Evolutionary conservation across 2,113 vertebrate genomes (phyloP), one percentile per base, ranked within the genome.

Genomic region (Zapus hudsonius): DNA sequence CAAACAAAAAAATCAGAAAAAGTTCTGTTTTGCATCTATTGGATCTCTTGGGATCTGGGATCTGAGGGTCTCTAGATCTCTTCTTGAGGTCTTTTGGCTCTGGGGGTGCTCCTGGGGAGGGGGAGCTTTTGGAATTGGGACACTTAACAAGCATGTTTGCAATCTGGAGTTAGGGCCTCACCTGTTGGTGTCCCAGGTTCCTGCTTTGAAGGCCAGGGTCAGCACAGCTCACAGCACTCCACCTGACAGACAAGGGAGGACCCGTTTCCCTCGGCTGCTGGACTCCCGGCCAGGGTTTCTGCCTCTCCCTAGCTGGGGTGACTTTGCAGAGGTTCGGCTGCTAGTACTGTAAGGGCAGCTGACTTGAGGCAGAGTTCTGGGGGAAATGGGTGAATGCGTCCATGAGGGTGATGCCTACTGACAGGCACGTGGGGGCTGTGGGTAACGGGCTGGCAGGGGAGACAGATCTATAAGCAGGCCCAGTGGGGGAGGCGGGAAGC

Each of bases 231-330:
- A 23, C 0, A 9, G n/a, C 5, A 0, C 12, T 36, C 13, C 20
- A 8, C 1, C 27, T 2, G 8, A 70, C 17, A 66, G 44, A 15
- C 16, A 1, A 2, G 42, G 27, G n/a, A 38, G 84, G 22, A 5
- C 55, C 55, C 42, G 66, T 91, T 89, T 76, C 59, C 91, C 63
- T 7, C 55, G 84, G n/a, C 38, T 7, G 8, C 91, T 27, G 69
- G 70, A 89, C 69, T 96, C 93, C 82, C 27, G 36, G 78, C 95
- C 87, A 25, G 91, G 91, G 94, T 94, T 96, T 94, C 80, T 29
- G 66, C 85, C 25, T 95, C 33, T 92, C 91, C 89, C 73, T 84
- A n/a, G 31, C 78, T 55, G 67, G 86, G 82, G 82, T 79, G 84
- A 93, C 44, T 80, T 72, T 82, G 78, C 69, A 67, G 91, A 81